Conservation (phyloP, 2,113 vertebrate species). For the Eulacestoma nigropectus region DNA sequence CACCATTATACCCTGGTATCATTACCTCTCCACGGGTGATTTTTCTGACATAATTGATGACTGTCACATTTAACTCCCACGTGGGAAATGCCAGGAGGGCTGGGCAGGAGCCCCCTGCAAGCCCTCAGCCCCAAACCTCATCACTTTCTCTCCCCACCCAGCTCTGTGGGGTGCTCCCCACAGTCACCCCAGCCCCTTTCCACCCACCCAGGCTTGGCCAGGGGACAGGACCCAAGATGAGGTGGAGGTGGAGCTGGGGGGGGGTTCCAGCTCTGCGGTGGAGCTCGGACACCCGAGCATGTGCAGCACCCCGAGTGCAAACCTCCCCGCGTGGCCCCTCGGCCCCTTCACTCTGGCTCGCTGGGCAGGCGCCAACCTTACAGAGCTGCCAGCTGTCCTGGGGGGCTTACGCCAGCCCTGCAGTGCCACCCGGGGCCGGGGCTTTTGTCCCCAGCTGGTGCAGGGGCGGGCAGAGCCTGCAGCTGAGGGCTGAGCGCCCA, state of each 20-base stretch:
- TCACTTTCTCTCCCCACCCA: not conserved
- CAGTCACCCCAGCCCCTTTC: not conserved
- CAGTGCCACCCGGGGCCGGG: constrained; percentile 32
- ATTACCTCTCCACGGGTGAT: accelerated
- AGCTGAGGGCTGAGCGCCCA: constrained; percentile 16
- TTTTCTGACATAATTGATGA: not conserved
- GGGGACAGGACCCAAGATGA: not conserved
- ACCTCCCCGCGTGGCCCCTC: not conserved
- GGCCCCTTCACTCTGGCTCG: accelerated
- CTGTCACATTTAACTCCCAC: not conserved
- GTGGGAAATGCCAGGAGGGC: not conserved
- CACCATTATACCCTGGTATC: not conserved
- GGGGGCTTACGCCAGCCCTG: constrained; percentile 37
- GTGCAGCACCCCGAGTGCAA: not conserved
- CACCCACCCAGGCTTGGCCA: not conserved
- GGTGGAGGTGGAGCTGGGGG: not conserved
- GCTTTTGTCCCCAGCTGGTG: constrained; percentile 47
- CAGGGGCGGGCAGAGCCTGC: constrained; percentile 24
- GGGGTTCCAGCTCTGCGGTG: accelerated
- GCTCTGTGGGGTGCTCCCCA: not conserved
- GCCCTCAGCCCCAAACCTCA: not conserved
- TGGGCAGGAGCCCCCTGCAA: not conserved
- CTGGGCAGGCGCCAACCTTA: not conserved
- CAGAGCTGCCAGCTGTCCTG: constrained; percentile 44
- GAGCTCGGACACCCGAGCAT: not conserved